phyloP scores from a whole-genome alignment of 2,888 invertebrate genomes.

The Cistogaster globosa region DNA sequence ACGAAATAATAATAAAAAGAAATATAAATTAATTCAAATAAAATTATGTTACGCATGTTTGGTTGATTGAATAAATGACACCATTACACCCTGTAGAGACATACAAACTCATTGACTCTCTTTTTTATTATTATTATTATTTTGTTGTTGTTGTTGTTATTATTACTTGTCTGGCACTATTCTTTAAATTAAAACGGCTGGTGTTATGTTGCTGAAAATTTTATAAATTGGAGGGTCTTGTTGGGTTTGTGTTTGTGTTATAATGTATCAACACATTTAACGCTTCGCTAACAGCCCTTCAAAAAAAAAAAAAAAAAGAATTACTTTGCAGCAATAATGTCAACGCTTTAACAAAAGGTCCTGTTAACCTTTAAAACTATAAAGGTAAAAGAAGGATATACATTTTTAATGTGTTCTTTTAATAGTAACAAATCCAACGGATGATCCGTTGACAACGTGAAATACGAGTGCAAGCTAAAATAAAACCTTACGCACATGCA shows the following conservation, averaged over 20 bases:
- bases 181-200: constrained; percentile 47
- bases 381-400: constrained; percentile 56
- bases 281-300: constrained; percentile 56
- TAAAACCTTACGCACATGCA: constrained; percentile 5
- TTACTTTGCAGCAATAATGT: constrained; percentile 29
- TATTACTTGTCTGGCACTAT: constrained; percentile 6
- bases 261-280: constrained; percentile 52
- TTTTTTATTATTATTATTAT: too few relatives aligned
- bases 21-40: constrained; percentile 70
- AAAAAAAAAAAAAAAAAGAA: too few relatives aligned
- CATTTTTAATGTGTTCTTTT: constrained; percentile 40
- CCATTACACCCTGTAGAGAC: constrained; percentile 63
- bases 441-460: constrained; percentile 63
- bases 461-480: constrained; percentile 11
- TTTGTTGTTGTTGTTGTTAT: too few relatives aligned
- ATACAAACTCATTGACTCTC: constrained; percentile 68
- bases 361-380: constrained; percentile 60
- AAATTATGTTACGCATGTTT: constrained; percentile 70
- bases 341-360: constrained; percentile 49
- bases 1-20: constrained; percentile 20
- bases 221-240: constrained; percentile 24
- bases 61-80: constrained; percentile 70
- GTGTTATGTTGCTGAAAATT: constrained; percentile 37
- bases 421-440: constrained; percentile 69
- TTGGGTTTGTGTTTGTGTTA: neutral